Evolutionary conservation across 1,140 invertebrate genomes (phyloP).

Genomic region (Euwallacea similis): DNA sequence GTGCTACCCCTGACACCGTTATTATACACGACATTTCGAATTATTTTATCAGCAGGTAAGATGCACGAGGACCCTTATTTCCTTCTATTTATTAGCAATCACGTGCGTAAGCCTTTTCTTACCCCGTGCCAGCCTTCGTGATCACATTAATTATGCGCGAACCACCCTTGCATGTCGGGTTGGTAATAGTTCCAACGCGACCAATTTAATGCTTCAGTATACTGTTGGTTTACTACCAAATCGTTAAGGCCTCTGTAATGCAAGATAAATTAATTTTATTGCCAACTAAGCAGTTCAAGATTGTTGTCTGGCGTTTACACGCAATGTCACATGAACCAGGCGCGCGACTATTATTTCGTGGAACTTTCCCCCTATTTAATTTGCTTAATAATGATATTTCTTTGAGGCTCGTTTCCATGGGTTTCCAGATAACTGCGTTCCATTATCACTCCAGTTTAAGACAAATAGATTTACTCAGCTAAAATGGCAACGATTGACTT

Average conservation of each 20-base stretch:
- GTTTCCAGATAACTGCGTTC: too few species aligned
- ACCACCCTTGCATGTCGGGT: slow-evolving; percentile 48
- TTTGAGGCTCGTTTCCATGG: too few species aligned
- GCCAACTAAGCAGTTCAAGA: slow-evolving; percentile 54
- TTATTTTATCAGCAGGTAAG: slow-evolving; percentile 54
- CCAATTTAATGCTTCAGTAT: slow-evolving; percentile 32
- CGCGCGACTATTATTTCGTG: slow-evolving; percentile 23
- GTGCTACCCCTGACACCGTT: slow-evolving; percentile 47
- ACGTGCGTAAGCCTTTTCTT: slow-evolving; percentile 53
- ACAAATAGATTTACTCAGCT: too few species aligned
- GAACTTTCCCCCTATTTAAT: slow-evolving; percentile 25
- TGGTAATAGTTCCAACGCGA: slow-evolving; percentile 33
- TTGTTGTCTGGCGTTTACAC: slow-evolving; percentile 49
- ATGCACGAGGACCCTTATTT: slow-evolving; percentile 55
- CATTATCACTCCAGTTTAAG: too few species aligned
- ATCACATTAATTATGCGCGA: slow-evolving; percentile 52
- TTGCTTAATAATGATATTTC: slow-evolving; percentile 14
- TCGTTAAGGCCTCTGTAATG: slow-evolving; percentile 43
- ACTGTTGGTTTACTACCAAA: slow-evolving; percentile 47
- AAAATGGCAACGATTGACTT: too few species aligned
- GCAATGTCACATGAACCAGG: slow-evolving; percentile 30
- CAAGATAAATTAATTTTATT: slow-evolving; percentile 57
- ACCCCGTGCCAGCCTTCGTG: slow-evolving; percentile 53
- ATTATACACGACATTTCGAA: slow-evolving; percentile 55
- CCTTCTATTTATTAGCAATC: slow-evolving; percentile 55